Evolutionary conservation across 2,113 vertebrate species (phyloP).

Genomic region (Pollimyrus isidori): DNA sequence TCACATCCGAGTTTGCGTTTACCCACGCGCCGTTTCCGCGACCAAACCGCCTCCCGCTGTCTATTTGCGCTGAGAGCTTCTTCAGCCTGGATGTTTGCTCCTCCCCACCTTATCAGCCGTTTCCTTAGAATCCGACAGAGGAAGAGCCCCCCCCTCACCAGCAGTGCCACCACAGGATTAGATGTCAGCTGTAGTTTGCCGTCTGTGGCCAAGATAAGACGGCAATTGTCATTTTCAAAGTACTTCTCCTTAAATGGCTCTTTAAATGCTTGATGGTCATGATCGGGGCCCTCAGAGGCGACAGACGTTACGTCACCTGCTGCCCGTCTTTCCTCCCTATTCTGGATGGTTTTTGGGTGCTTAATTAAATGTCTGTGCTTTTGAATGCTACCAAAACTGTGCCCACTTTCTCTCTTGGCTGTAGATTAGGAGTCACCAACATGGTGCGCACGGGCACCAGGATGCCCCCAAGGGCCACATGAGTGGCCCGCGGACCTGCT

Average conservation of each 20-base stretch:
- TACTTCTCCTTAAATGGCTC: neutral
- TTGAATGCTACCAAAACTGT: neutral
- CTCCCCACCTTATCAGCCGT: conserved; percentile 8
- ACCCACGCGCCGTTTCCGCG: neutral
- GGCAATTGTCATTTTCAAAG: neutral
- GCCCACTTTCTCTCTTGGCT: neutral
- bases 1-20: neutral
- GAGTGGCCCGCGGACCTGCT: no score
- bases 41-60: neutral
- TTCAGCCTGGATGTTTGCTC: neutral
- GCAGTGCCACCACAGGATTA: neutral
- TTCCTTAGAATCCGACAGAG: neutral
- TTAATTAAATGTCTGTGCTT: neutral
- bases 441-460: no score
- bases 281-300: neutral
- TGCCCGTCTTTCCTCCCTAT: neutral
- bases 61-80: neutral
- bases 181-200: neutral
- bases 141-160: neutral
- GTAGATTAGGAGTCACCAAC: neutral
- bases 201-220: conserved; percentile 12
- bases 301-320: neutral
- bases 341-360: neutral
- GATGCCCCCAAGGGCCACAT: no score
- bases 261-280: neutral